Conservation (phyloP, 2,888 invertebrate species). For the Drosophila meridionalis region DNA sequence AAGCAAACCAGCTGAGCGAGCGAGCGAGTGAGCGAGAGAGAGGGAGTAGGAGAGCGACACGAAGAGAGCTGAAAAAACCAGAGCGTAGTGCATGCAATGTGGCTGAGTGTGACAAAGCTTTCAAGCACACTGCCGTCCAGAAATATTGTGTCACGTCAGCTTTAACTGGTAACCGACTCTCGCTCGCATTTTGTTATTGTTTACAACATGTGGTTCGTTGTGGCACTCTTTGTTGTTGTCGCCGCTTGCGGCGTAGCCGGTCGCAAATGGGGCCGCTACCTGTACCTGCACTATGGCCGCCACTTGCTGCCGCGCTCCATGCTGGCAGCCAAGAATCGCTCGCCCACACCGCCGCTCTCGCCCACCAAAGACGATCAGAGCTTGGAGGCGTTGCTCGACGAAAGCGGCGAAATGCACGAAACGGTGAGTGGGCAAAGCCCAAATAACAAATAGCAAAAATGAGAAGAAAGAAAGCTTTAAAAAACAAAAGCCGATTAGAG, state of each 20-base stretch:
- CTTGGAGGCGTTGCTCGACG: conserved; percentile 82
- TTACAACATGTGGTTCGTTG: conserved; percentile 81
- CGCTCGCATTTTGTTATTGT: conserved; percentile 18
- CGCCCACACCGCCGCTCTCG: conserved; percentile 83
- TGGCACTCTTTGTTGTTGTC: conserved; percentile 70
- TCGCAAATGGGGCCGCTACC: conserved; percentile 83
- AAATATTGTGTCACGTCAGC: conserved; percentile 41
- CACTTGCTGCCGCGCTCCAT: conserved; percentile 81
- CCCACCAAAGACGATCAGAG: conserved; percentile 82
- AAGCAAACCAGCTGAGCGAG: conserved; percentile 49
- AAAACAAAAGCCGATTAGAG: neutral
- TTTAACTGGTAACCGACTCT: conserved; percentile 23
- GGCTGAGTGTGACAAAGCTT: conserved; percentile 56
- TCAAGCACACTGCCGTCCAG: conserved; percentile 50
- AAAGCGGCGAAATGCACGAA: conserved; percentile 84
- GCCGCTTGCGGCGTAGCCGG: conserved; percentile 75
- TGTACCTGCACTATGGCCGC: conserved; percentile 83
- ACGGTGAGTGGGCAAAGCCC: conserved; percentile 78
- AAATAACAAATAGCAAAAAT: neutral
- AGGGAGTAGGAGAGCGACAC: conserved; percentile 5
- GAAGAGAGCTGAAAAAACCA: neutral
- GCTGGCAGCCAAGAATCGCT: conserved; percentile 80
- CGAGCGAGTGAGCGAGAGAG: neutral
- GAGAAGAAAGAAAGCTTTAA: neutral
- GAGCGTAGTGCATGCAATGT: conserved; percentile 45